Evolutionary conservation across 2,113 vertebrate species (phyloP), one percentile per base, ranked within the genome.

Genomic region (Mesoclemmys tuberculata): DNA sequence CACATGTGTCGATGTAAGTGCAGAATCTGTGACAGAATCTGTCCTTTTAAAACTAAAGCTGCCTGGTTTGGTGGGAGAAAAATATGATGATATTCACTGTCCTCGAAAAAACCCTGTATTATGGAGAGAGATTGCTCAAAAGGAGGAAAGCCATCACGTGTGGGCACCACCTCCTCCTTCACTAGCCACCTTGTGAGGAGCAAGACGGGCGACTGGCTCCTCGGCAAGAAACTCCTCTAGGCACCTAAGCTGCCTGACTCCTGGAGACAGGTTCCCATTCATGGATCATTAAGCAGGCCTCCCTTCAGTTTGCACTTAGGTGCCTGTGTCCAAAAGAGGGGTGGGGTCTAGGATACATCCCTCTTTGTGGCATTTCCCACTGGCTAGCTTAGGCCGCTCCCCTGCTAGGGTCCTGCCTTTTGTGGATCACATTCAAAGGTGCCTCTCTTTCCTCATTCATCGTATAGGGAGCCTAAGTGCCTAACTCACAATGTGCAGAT

Each of bases 41-140:
- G 9, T 55, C 46, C 10, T 82, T 8, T n/a, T 19, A 14, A 14
- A 38, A 82, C 81, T 21, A 6, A 82, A 92, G 7, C 16, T 4
- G 4, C 1, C 2, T 0, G 22, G 38, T 49, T 38, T 85, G 90
- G 61, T 21, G 11, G 64, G 74, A 12, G 84, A 80, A 77, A 4
- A 16, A 26, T 83, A 29, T 83, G 61, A 35, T 8, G 84, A 4
- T 21, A 77, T 71, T 29, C 44, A 19, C 5, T 78, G 5, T 10
- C 88, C 21, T 84, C 49, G 2, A 29, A 1, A 0, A 0, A 6
- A n/a, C 19, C 21, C 10, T n/a, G 0, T 10, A 5, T n/a, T 80
- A 35, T 38, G 24, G 77, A 48, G 4, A 3, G 3, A 80, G 68
- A 83, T 85, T 56, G 48, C 12, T 48, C 5, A 12, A 55, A 91